Evolutionary conservation across 2,797 vertebrate species (phyloP).

Genomic region (Enteromius fasciolatus): DNA sequence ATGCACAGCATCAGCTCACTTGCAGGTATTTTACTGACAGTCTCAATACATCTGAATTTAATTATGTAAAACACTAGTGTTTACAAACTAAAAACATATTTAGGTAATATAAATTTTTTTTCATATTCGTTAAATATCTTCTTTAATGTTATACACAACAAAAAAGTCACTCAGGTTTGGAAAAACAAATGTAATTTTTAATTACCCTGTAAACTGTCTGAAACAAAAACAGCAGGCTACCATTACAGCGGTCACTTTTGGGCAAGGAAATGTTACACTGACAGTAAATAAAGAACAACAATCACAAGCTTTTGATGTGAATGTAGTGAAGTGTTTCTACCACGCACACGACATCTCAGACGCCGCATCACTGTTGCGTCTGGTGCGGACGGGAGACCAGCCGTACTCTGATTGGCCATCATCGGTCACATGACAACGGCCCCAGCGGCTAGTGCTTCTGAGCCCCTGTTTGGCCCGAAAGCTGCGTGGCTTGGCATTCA

Average conservation of each 20-base stretch:
- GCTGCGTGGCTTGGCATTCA: constrained; percentile 71
- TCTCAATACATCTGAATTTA: not conserved
- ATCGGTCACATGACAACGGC: constrained; percentile 62
- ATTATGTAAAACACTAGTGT: not conserved
- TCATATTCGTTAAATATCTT: not conserved
- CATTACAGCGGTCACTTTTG: not conserved
- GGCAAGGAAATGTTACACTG: not conserved
- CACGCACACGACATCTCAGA: constrained; percentile 85
- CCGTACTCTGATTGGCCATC: constrained; percentile 78
- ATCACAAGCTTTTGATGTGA: not conserved
- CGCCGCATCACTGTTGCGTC: constrained; percentile 79
- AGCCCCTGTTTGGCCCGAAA: constrained; percentile 72
- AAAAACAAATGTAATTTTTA: not conserved
- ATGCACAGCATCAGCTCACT: too few species aligned
- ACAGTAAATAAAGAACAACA: not conserved
- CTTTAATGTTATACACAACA: not conserved
- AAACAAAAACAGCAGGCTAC: not conserved
- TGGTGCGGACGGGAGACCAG: constrained; percentile 74
- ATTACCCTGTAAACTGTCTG: not conserved
- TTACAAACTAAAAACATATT: too few species aligned
- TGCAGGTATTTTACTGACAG: too few species aligned
- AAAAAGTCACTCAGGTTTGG: not conserved
- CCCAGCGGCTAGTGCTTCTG: constrained; percentile 60
- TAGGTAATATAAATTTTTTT: too few species aligned
- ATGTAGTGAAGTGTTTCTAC: constrained; percentile 56